Percentiles rank a stretch among this genome's conserved stretches.
Evolutionary conservation across 2,113 vertebrate species (phyloP).

Genomic region (Dipodomys stephensi): DNA sequence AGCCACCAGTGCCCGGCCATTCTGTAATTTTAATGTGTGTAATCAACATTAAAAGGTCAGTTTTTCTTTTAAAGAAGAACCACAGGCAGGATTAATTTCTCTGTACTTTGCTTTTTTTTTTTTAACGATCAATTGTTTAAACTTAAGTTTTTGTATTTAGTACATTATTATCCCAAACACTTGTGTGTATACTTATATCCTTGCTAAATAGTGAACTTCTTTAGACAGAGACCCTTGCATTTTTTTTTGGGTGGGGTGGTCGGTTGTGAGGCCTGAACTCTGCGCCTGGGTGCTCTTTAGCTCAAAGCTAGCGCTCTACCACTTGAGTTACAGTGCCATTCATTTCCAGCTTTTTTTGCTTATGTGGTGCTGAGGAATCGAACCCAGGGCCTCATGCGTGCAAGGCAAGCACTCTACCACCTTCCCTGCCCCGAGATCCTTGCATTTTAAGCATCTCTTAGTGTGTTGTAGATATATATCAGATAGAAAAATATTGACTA

Average conservation of each 20-base stretch:
- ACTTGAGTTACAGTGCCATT: no score
- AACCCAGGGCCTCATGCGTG: no score
- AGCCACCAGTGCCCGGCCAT: no score
- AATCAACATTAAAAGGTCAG: conserved; percentile 11
- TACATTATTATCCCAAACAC: background rate
- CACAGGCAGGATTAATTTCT: background rate
- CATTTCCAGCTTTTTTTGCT: no score
- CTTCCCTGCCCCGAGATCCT: no score
- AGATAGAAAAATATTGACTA: background rate
- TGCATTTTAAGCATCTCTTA: conserved; percentile 1
- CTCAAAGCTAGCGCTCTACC: no score
- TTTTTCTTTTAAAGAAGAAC: conserved; percentile 32
- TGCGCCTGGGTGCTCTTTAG: no score
- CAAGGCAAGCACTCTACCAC: no score
- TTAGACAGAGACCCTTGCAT: background rate
- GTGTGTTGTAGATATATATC: background rate
- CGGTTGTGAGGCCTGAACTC: no score
- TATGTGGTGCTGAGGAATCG: no score
- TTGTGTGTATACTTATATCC: background rate
- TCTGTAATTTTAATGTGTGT: conserved; percentile 23
- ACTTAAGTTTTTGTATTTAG: background rate
- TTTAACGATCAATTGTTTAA: background rate
- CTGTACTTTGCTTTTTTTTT: conserved; percentile 36
- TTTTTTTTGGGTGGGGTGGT: background rate
- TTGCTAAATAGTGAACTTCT: no score